Evolutionary conservation across 1,140 invertebrate genomes (phyloP).

Genomic region (Brachionus plicatilis): DNA sequence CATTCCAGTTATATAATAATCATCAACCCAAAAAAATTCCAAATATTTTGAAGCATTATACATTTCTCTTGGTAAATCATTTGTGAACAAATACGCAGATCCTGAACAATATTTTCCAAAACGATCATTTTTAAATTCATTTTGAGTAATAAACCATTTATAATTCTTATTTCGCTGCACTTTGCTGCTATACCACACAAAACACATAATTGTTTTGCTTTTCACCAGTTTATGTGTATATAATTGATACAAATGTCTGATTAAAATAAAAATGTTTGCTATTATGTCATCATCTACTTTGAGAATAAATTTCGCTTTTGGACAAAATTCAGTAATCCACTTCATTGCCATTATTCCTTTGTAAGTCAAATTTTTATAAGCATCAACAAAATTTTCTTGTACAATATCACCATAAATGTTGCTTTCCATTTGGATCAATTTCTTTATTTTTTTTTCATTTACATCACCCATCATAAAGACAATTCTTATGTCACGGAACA

Average conservation of each 20-base stretch:
- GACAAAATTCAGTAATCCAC: slow-evolving; percentile 66
- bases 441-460: slow-evolving; percentile 47
- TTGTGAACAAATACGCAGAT: no score
- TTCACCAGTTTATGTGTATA: background rate
- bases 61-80: background rate
- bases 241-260: background rate
- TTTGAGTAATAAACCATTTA: no score
- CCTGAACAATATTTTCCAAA: no score
- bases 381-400: slow-evolving; percentile 62
- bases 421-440: slow-evolving; percentile 62
- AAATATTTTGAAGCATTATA: slow-evolving; percentile 48
- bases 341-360: slow-evolving; percentile 78
- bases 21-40: slow-evolving; percentile 59
- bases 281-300: slow-evolving; percentile 65
- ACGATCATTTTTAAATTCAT: no score
- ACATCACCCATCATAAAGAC: slow-evolving; percentile 45
- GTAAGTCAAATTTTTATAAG: slow-evolving; percentile 75
- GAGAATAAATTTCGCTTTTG: slow-evolving; percentile 63
- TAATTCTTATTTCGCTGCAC: slow-evolving; percentile 50
- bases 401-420: slow-evolving; percentile 51
- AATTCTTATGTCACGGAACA: slow-evolving; percentile 41
- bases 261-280: slow-evolving; percentile 41
- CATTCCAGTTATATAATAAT: slow-evolving; percentile 59
- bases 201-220: slow-evolving; percentile 46
- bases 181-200: slow-evolving; percentile 48